Evolutionary conservation across 2,797 vertebrate genomes (phyloP).

Genomic region (Pyrocephalus nanus): DNA sequence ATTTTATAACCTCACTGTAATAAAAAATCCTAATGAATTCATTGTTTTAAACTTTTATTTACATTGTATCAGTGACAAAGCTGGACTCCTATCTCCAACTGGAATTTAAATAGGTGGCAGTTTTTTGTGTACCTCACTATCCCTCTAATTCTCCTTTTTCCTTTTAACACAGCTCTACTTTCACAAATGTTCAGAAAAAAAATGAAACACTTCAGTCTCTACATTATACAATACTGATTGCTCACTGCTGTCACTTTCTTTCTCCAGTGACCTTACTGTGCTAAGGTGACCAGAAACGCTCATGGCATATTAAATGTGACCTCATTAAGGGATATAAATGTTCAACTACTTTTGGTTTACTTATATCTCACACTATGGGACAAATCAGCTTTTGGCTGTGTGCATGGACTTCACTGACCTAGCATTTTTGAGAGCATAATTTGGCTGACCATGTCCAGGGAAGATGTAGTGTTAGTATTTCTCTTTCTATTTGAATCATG

Average conservation of each 20-base stretch:
- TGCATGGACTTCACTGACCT: neutral
- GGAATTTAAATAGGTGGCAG: neutral
- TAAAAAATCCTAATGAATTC: neutral
- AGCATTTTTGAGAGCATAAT: neutral
- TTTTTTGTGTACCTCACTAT: neutral
- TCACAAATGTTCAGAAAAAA: neutral
- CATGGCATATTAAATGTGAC: neutral
- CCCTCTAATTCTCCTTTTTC: neutral
- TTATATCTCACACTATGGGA: neutral
- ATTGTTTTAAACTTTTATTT: neutral
- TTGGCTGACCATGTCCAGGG: neutral
- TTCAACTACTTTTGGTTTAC: neutral
- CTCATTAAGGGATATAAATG: neutral
- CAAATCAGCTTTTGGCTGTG: neutral
- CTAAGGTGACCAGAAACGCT: neutral
- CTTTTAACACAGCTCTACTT: neutral
- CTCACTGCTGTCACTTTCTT: neutral
- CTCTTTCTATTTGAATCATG: neutral
- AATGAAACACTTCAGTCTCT: neutral
- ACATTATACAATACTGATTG: neutral
- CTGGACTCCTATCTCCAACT: neutral
- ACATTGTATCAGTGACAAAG: neutral
- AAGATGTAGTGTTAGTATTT: neutral
- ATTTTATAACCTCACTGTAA: neutral
- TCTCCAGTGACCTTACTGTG: neutral